Evolutionary conservation across 2,888 invertebrate genomes (phyloP), one percentile per base, ranked within the genome.

Genomic region (Leuctra nigra): DNA sequence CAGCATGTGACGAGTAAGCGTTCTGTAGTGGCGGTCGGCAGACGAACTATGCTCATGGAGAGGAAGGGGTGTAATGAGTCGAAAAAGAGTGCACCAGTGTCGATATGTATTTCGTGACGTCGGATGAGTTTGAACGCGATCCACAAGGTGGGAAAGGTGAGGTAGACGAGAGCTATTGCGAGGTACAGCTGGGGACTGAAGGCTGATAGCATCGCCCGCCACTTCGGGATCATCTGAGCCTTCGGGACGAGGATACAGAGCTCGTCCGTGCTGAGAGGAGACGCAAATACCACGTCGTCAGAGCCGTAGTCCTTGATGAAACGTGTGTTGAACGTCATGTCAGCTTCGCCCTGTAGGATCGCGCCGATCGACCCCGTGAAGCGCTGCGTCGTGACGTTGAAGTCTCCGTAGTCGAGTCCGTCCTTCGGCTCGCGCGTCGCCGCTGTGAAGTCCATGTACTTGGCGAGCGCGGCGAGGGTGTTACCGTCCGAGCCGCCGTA

Each of bases 171-270:
- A 14, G 29, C 16, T 6, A 47, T 3, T n/a, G 29, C 11, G 14
- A 16, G 6, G 16, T 47, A 47, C 14, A 47, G 13, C 7, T 25
- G 7, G 4, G 24, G 23, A 4, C 29, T 24, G 47, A 47, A 47
- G 14, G 24, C 36, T n/a, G 14, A 14, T 14, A 56, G 52, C 44
- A 73, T 67, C 33, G 69, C 68, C 50, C 69, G 62, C 73, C 74
- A 76, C 55, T 72, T 68, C 1, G 76, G 75, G 29, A 74, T 68
- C 50, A 64, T 64, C 16, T 63, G 56, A 1, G 75, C 68, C 64
- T 74, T 73, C 0, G 74, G 73, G 1, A 72, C 73, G 1, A 75
- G 63, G n/a, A 75, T 64, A 60, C 76, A 75, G 11, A 75, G 63
- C 24, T 68, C 62, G 58, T 76, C 75, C 57, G 66, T 69, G 11